Conservation (phyloP, 2,888 invertebrate genomes). For the Drosophila leonis region DNA sequence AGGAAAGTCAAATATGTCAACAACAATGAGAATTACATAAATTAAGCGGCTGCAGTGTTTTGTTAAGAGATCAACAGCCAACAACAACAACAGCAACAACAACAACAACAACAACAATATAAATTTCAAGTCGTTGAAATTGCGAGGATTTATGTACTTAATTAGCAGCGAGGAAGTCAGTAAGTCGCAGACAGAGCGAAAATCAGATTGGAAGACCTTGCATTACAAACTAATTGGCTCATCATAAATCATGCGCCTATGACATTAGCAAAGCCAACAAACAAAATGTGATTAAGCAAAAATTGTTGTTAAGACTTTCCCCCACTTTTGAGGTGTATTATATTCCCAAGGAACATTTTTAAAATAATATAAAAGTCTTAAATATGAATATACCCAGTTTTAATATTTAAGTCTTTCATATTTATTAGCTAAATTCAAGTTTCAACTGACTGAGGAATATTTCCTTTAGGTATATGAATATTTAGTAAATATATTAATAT, state of each 20-base stretch:
- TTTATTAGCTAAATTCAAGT: neutral
- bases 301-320: neutral
- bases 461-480: too few relatives aligned
- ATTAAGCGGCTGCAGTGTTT: conserved; percentile 77
- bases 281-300: neutral
- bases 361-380: too few relatives aligned
- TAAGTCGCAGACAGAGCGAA: conserved; percentile 7
- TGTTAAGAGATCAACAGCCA: conserved; percentile 47
- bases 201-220: conserved; percentile 15
- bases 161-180: conserved; percentile 47
- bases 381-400: too few relatives aligned
- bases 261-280: conserved; percentile 7
- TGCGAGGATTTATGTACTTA: conserved; percentile 61
- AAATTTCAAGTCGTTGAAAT: conserved; percentile 48
- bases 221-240: conserved; percentile 38
- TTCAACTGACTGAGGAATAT: too few relatives aligned
- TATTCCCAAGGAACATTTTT: too few relatives aligned
- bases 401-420: too few relatives aligned
- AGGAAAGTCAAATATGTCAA: conserved; percentile 70
- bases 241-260: conserved; percentile 12
- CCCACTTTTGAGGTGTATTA: neutral
- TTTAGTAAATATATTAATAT: neutral
- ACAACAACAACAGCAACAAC: conserved; percentile 13
- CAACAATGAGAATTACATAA: conserved; percentile 78
- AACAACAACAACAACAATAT: conserved; percentile 37